phyloP scores from a whole-genome alignment of 2,113 vertebrate genomes.

The Oxygymnocypris stewartii region DNA sequence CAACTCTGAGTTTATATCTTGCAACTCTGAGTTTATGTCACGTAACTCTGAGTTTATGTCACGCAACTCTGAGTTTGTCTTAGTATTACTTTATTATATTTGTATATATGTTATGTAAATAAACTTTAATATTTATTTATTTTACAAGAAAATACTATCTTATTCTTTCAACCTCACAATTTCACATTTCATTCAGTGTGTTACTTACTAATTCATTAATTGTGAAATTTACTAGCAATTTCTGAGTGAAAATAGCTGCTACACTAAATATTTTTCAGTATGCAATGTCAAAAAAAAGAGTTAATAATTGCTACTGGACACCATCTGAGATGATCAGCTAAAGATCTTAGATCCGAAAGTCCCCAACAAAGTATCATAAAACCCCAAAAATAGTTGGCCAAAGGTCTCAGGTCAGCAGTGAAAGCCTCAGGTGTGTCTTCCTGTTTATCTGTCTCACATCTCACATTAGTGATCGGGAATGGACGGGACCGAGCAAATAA shows the following conservation, averaged over 20 bases:
- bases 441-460: slow-evolving; percentile 49
- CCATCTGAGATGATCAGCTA: background rate
- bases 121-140: too few relatives aligned
- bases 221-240: background rate
- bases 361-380: background rate
- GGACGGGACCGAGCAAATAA: slow-evolving; percentile 55
- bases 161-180: too few relatives aligned
- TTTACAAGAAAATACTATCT: too few relatives aligned
- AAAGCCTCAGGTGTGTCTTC: slow-evolving; percentile 36
- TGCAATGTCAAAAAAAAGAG: background rate
- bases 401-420: slow-evolving; percentile 24
- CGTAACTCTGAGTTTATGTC: too few relatives aligned
- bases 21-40: too few relatives aligned
- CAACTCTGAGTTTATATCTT: too few relatives aligned
- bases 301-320: background rate
- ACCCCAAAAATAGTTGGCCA: background rate
- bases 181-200: too few relatives aligned
- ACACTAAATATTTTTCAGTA: background rate
- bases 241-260: background rate
- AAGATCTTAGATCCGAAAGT: background rate
- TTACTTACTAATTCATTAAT: too few relatives aligned
- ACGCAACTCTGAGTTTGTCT: too few relatives aligned
- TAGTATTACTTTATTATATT: too few relatives aligned
- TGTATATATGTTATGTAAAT: too few relatives aligned
- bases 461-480: background rate